These are phyloP conservation scores for cattle (Bos taurus) DNA, from an alignment of 2,113 vertebrate genomes.

Conservation along the genomic window DNA sequence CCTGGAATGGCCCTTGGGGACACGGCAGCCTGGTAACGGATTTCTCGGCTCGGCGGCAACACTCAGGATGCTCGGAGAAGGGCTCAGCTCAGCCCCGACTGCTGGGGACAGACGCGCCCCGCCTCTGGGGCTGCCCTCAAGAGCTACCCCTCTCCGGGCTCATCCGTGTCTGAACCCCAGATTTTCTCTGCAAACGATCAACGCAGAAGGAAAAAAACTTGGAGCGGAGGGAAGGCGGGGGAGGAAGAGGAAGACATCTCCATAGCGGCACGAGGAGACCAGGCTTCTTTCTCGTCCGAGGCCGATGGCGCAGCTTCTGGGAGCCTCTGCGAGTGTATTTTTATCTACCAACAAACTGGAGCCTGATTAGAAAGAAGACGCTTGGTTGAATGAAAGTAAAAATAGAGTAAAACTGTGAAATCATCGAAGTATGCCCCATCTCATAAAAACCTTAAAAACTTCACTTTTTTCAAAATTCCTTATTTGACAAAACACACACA, in stretches of 20 bases:
- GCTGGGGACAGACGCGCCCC: background rate
- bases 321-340: slow-evolving; percentile 38
- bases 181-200: background rate
- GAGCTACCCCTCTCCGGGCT: background rate
- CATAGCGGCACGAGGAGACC: background rate
- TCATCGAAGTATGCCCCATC: background rate
- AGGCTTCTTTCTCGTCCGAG: background rate
- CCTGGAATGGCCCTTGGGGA: slow-evolving; percentile 61
- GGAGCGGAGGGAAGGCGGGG: background rate
- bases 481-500: background rate
- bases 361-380: slow-evolving; percentile 27
- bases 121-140: background rate
- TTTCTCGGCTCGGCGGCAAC: slow-evolving; percentile 17
- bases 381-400: slow-evolving; percentile 46
- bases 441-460: slow-evolving; percentile 6
- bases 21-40: slow-evolving; percentile 70
- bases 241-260: slow-evolving; percentile 17
- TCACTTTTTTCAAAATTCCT: slow-evolving; percentile 1
- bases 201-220: slow-evolving; percentile 28
- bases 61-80: background rate
- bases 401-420: slow-evolving; percentile 22
- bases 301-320: slow-evolving; percentile 47
- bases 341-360: slow-evolving; percentile 47
- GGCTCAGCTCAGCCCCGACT: background rate
- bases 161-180: background rate